Conservation (phyloP, 2,888 invertebrate genomes). For the Callyntrura guangdongensis region DNA sequence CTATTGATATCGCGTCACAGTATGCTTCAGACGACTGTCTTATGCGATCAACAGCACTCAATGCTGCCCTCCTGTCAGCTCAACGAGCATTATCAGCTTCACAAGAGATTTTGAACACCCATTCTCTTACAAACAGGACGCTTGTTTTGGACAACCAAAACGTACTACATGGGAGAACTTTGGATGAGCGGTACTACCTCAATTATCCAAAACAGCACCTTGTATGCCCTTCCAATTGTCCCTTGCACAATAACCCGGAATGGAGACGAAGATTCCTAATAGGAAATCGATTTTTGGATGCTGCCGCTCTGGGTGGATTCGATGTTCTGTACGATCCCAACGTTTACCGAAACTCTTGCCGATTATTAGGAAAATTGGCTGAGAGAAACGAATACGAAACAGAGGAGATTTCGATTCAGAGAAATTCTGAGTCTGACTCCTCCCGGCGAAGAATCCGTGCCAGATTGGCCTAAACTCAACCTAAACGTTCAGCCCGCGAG, state of each 20-base stretch:
- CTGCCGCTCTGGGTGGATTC: slow-evolving; percentile 81
- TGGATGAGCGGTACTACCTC: slow-evolving; percentile 68
- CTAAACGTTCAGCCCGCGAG: neutral
- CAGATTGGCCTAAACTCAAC: slow-evolving; percentile 25
- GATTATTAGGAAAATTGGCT: slow-evolving; percentile 68
- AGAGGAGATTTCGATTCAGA: slow-evolving; percentile 70
- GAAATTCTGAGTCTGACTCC: slow-evolving; percentile 69
- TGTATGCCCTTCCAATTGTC: slow-evolving; percentile 75
- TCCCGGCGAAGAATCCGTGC: slow-evolving; percentile 67
- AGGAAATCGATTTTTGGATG: slow-evolving; percentile 79
- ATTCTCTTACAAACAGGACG: slow-evolving; percentile 65
- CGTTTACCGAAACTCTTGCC: slow-evolving; percentile 60
- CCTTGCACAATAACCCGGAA: slow-evolving; percentile 76
- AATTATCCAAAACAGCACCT: slow-evolving; percentile 80
- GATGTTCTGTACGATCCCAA: slow-evolving; percentile 80
- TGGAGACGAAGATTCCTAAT: slow-evolving; percentile 78
- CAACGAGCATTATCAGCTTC: slow-evolving; percentile 37
- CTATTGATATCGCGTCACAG: slow-evolving; percentile 58
- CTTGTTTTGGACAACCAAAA: slow-evolving; percentile 60
- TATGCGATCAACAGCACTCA: slow-evolving; percentile 68
- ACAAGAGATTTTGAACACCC: slow-evolving; percentile 53
- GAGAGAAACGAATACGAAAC: slow-evolving; percentile 69
- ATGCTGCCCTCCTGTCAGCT: neutral
- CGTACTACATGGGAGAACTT: slow-evolving; percentile 64
- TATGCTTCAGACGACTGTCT: slow-evolving; percentile 77